These are phyloP conservation scores for Hedychridium roseum DNA, from an alignment of 2,888 invertebrate genomes.

Conservation along the genomic window DNA sequence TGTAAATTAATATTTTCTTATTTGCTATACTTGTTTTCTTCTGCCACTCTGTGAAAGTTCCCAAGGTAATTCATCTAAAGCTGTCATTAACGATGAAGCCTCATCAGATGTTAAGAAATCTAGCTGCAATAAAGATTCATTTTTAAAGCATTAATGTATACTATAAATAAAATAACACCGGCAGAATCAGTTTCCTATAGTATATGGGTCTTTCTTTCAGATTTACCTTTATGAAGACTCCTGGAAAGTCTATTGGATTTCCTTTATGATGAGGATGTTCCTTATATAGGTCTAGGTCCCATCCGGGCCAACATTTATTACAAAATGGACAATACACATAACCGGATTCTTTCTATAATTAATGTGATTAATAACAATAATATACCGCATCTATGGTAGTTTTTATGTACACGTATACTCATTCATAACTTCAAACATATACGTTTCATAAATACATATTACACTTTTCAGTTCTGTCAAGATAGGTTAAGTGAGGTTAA, in stretches of 20 bases:
- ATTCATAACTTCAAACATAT: conserved; percentile 1
- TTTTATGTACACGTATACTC: conserved; percentile 1
- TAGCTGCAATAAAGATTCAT: conserved; percentile 66
- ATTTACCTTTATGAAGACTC: conserved; percentile 70
- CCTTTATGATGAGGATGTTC: conserved; percentile 76
- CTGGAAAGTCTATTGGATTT: conserved; percentile 70
- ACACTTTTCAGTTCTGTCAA: conserved; percentile 2
- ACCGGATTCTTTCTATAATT: conserved; percentile 67
- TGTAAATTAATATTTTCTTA: neutral
- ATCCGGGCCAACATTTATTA: conserved; percentile 78
- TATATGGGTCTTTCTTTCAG: too few relatives aligned
- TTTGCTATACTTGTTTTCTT: conserved; percentile 77
- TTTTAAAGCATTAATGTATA: too few relatives aligned
- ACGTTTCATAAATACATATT: neutral
- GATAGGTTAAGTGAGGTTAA: conserved; percentile 5
- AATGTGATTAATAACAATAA: conserved; percentile 15
- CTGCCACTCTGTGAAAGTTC: conserved; percentile 93
- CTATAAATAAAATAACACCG: too few relatives aligned
- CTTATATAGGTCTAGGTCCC: conserved; percentile 70
- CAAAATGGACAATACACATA: conserved; percentile 83
- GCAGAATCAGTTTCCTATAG: too few relatives aligned
- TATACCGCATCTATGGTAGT: neutral
- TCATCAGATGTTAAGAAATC: conserved; percentile 81
- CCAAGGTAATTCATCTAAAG: conserved; percentile 86
- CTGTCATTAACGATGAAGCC: conserved; percentile 71